Percentiles rank a stretch among this genome's conserved stretches.
Conservation (phyloP, 2,888 invertebrate genomes). For the Pemphredon lugubris region DNA sequence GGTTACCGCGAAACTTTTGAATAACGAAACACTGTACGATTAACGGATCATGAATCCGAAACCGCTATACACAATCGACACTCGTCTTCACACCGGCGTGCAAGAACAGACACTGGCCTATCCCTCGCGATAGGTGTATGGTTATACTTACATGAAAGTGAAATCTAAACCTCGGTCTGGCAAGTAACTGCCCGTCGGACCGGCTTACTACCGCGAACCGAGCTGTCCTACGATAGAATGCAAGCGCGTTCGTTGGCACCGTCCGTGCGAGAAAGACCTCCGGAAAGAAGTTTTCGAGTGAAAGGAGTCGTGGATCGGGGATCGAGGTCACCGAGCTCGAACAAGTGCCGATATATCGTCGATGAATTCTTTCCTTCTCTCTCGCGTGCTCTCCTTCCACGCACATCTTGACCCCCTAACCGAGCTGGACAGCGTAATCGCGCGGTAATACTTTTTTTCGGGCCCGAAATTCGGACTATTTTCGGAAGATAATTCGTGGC, state of each 20-base stretch:
- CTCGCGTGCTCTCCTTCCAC: conserved; percentile 11
- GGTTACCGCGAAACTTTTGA: too few species aligned
- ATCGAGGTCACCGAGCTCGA: conserved; percentile 74
- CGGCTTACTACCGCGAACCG: conserved; percentile 40
- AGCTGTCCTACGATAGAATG: conserved; percentile 36
- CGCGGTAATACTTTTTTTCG: background rate
- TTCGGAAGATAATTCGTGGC: too few species aligned
- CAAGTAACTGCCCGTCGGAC: conserved; percentile 12
- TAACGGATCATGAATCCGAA: too few species aligned
- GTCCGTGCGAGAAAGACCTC: conserved; percentile 64
- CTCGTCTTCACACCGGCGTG: too few species aligned
- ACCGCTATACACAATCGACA: too few species aligned
- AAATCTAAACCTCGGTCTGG: conserved; percentile 41
- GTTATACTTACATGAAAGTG: conserved; percentile 55
- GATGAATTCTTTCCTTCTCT: conserved; percentile 58
- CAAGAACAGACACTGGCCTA: too few species aligned
- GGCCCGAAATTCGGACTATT: background rate
- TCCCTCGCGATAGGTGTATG: background rate
- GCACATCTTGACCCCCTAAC: conserved; percentile 3
- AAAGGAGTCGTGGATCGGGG: conserved; percentile 76
- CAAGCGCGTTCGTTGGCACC: conserved; percentile 37
- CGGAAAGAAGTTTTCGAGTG: conserved; percentile 77
- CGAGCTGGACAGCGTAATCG: too few species aligned
- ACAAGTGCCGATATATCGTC: conserved; percentile 44
- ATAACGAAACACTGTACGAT: too few species aligned